A percentile compares a stretch with the other conserved stretches of the same genome.
These are phyloP conservation scores for Forbesichthys agassizii DNA, from an alignment of 2,113 vertebrate genomes.

Conservation along the genomic window DNA sequence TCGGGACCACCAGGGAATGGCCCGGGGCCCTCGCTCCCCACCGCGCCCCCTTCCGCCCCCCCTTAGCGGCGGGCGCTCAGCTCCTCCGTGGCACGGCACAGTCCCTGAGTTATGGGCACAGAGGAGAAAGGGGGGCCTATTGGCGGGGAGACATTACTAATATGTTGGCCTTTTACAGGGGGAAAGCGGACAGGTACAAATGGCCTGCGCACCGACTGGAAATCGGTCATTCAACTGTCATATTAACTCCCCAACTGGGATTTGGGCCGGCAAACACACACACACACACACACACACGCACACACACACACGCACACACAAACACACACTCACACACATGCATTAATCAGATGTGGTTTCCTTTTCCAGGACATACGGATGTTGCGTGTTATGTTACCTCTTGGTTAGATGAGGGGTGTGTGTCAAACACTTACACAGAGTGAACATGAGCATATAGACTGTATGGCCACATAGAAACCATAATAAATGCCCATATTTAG, in stretches of 20 bases:
- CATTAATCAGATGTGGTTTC: slow-evolving; percentile 9
- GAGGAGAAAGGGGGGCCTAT: slow-evolving; percentile 63
- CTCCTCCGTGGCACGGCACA: slow-evolving; percentile 62
- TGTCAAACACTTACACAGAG: slow-evolving; percentile 43
- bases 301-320: neutral
- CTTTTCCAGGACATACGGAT: slow-evolving; percentile 16
- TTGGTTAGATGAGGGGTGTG: slow-evolving; percentile 16
- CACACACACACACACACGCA: neutral
- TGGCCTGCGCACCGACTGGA: slow-evolving; percentile 32
- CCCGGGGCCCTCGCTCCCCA: slow-evolving; percentile 50
- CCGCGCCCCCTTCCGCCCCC: slow-evolving; percentile 49
- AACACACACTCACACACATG: neutral
- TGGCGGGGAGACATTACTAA: slow-evolving; percentile 56
- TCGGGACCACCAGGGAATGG: slow-evolving; percentile 80
- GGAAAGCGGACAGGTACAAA: slow-evolving; percentile 71
- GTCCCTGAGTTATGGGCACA: slow-evolving; percentile 73
- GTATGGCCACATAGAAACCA: too few species aligned
- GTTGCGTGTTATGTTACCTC: slow-evolving; percentile 34
- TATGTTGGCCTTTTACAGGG: slow-evolving; percentile 54
- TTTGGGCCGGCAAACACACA: slow-evolving; percentile 22
- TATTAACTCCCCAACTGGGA: slow-evolving; percentile 36
- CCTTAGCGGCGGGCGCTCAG: slow-evolving; percentile 71
- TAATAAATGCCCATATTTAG: too few species aligned
- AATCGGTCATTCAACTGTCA: slow-evolving; percentile 54
- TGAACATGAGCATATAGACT: neutral